These are phyloP conservation scores for Triplophysa tibetana DNA, from an alignment of 2,113 vertebrate genomes.

Conservation along the genomic window DNA sequence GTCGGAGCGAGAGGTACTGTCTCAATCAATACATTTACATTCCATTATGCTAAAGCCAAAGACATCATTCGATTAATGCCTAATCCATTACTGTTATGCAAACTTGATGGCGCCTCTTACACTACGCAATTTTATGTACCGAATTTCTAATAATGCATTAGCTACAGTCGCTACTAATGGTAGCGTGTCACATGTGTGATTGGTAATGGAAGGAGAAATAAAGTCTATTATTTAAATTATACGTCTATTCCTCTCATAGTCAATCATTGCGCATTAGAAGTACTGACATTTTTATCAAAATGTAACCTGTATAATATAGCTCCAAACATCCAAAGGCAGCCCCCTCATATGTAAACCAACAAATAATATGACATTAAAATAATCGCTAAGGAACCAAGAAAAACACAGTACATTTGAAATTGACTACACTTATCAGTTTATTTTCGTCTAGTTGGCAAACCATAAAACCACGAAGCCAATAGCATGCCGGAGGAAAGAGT, in stretches of 20 bases:
- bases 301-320: neutral
- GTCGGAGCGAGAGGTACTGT: neutral
- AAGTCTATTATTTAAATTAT: neutral
- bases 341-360: neutral
- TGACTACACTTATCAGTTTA: neutral
- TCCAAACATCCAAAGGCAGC: neutral
- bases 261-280: slow-evolving; percentile 1
- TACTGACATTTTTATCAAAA: neutral
- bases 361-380: slow-evolving; percentile 4
- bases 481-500: neutral
- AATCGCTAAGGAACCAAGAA: neutral
- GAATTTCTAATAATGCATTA: slow-evolving; percentile 24
- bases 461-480: neutral
- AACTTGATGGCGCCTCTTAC: neutral
- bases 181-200: neutral
- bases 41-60: slow-evolving; percentile 5
- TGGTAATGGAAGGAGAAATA: slow-evolving; percentile 10
- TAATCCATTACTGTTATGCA: slow-evolving; percentile 17
- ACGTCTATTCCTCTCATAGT: neutral
- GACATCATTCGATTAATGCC: neutral
- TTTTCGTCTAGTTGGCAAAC: slow-evolving; percentile 9
- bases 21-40: slow-evolving; percentile 31
- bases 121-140: neutral
- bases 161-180: neutral
- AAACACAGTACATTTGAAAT: slow-evolving; percentile 2